Base-by-base conservation (phyloP, 1,140 invertebrate species). In the Lucilia sericata region DNA sequence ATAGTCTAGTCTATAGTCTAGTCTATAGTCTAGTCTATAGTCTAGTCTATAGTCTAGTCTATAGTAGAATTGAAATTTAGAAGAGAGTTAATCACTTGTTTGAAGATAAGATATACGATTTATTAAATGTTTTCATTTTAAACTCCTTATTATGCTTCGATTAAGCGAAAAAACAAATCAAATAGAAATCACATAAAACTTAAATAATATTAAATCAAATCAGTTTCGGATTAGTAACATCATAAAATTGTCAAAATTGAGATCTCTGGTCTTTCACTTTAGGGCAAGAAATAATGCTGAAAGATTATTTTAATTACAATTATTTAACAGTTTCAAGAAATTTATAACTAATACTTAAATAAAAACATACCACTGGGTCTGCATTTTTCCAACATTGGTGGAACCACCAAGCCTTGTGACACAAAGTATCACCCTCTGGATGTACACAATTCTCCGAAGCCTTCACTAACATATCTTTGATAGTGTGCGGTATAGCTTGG, bases 341-440 rank as follows among this genome's bases (percentile, higher is more conserved):
- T n/a, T n/a, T n/a, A n/a, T n/a, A 47, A 36, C 0, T 34, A 49
- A 83, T 12, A 8, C 0, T 4, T 4, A 36, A 36, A 36, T 4
- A 36, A 8, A 19, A 14, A 65, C 36, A 21, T 70, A 85, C 84
- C 17, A 86, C 87, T 8, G 90, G 90, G 87, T 91, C 90, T 7
- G 88, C 87, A 65, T 88, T 88, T 65, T 90, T 91, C 89, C 89
- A 91, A 82, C 89, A 91, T 55, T 89, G 86, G 84, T 91, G 88
- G 51, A 91, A 86, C 88, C 88, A 90, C 87, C 88, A 91, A n/a
- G 88, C 88, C 78, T 88, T 87, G 70, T 91, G 88, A 42, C 88
- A 88, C 25, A 90, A 70, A 12, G 87, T 91, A 47, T 88, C 87
- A 36, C 89, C 89, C 74, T 91, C 85, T 0, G 88, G 85, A 82